Evolutionary conservation across 2,888 invertebrate genomes (phyloP).

Genomic region (Eupithecia centaureata): DNA sequence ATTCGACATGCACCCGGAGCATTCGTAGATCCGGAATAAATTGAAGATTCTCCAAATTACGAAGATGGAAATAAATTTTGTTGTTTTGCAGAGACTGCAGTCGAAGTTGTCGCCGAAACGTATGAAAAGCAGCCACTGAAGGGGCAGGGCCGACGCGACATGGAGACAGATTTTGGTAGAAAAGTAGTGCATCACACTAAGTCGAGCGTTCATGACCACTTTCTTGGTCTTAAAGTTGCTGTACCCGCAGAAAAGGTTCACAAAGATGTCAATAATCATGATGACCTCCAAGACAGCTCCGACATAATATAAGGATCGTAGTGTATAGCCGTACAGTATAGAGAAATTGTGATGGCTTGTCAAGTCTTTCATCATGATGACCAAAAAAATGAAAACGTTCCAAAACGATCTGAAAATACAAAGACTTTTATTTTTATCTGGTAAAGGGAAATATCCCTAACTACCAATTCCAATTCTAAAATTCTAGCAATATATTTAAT

Average conservation of each 20-base stretch:
- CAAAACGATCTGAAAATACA: slow-evolving; percentile 49
- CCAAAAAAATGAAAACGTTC: slow-evolving; percentile 43
- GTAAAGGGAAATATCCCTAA: neutral
- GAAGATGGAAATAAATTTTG: slow-evolving; percentile 42
- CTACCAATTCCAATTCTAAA: neutral
- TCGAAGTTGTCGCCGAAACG: slow-evolving; percentile 45
- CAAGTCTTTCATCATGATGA: slow-evolving; percentile 39
- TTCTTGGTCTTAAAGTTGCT: slow-evolving; percentile 38
- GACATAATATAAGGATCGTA: slow-evolving; percentile 34
- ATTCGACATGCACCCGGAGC: slow-evolving; percentile 41
- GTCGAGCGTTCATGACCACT: slow-evolving; percentile 43
- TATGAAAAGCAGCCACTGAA: slow-evolving; percentile 47
- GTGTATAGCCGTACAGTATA: slow-evolving; percentile 33
- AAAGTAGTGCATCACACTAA: slow-evolving; percentile 45
- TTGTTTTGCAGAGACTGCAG: slow-evolving; percentile 46
- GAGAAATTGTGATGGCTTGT: slow-evolving; percentile 47
- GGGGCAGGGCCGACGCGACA: slow-evolving; percentile 48
- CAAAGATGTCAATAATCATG: slow-evolving; percentile 45
- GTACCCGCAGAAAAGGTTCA: slow-evolving; percentile 50
- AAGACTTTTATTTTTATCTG: neutral
- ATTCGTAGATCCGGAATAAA: slow-evolving; percentile 46
- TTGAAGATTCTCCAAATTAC: slow-evolving; percentile 43
- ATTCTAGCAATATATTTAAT: neutral
- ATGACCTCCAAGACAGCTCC: slow-evolving; percentile 43
- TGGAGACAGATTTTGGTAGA: slow-evolving; percentile 52